A percentile compares a stretch with the other conserved stretches of the same genome.
phyloP scores from a whole-genome alignment of 2,113 vertebrate species.

The Datnioides undecimradiatus region DNA sequence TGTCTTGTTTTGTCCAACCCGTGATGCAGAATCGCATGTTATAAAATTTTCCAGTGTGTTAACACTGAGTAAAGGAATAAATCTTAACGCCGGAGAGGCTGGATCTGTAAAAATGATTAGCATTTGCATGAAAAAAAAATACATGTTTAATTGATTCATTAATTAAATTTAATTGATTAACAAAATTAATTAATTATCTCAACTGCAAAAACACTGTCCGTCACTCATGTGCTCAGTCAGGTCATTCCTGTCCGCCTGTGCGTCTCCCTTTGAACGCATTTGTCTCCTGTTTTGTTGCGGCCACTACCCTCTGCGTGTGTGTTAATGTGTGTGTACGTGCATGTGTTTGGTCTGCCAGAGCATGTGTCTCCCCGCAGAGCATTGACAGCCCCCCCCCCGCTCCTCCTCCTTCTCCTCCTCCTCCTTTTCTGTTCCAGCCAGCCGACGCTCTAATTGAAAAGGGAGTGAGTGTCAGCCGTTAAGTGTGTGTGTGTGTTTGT shows the following conservation, averaged over 20 bases:
- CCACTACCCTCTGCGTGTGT: not conserved
- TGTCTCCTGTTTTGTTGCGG: conserved; percentile 25
- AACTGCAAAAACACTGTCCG: not conserved
- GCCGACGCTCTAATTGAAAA: conserved; percentile 84
- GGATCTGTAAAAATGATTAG: not conserved
- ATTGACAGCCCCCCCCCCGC: conserved; percentile 59
- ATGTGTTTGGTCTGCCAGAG: conserved; percentile 64
- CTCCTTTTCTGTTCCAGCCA: conserved; percentile 76
- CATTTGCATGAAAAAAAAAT: not conserved
- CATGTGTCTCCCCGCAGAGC: conserved; percentile 73
- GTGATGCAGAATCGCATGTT: not conserved
- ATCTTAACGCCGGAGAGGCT: not conserved
- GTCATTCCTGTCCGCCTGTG: not conserved
- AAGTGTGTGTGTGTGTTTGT: conserved; percentile 58
- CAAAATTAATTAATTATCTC: not conserved
- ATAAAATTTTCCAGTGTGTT: not conserved
- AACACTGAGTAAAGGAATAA: not conserved
- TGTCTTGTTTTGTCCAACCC: not conserved
- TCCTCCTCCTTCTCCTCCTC: conserved; percentile 13
- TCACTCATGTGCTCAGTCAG: not conserved
- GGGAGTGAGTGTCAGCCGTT: conserved; percentile 81
- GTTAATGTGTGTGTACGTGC: conserved; percentile 9
- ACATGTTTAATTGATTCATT: not conserved
- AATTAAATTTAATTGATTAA: too few relatives aligned
- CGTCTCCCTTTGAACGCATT: not conserved